Evolutionary conservation across 2,113 vertebrate species (phyloP).

Genomic region (Hipposideros armiger): DNA sequence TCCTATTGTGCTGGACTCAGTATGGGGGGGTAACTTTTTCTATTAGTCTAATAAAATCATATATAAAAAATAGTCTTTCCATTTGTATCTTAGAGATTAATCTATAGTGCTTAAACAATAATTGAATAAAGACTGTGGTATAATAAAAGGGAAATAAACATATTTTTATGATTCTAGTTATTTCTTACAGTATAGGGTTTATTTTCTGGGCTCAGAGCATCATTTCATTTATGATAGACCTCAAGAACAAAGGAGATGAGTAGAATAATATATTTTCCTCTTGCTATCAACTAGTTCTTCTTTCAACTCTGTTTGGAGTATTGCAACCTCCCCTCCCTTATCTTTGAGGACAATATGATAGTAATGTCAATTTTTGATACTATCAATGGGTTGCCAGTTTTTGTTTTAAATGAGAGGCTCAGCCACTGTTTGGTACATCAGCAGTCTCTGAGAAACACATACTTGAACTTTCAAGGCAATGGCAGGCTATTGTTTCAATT

Average conservation of each 20-base stretch:
- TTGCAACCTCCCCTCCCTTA: neutral
- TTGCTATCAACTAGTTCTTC: neutral
- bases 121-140: neutral
- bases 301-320: neutral
- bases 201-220: neutral
- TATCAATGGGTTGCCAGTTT: neutral
- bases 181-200: neutral
- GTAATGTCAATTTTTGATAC: neutral
- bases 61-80: neutral
- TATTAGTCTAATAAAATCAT: neutral
- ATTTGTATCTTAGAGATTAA: neutral
- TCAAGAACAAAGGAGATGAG: neutral
- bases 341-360: neutral
- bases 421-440: neutral
- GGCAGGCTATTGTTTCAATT: neutral
- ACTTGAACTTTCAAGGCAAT: conserved; percentile 2
- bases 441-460: neutral
- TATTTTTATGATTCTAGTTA: neutral
- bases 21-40: neutral
- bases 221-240: neutral
- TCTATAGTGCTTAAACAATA: neutral
- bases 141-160: neutral
- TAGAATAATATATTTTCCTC: neutral
- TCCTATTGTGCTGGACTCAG: neutral
- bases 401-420: neutral